Conservation (phyloP, 2,888 invertebrate species). For the Ellobium chinense region DNA sequence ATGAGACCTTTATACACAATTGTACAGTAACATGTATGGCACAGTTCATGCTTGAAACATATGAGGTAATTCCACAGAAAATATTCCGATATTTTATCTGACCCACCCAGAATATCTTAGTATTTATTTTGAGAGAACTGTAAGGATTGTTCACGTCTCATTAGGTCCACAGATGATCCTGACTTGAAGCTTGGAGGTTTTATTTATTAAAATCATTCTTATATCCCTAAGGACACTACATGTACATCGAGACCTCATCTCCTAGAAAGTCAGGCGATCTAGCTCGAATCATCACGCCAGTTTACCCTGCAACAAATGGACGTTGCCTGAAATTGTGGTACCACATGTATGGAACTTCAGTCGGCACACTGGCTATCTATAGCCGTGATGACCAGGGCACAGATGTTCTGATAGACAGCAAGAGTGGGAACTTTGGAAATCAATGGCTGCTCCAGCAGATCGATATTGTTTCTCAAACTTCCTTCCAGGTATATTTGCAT, state of each 20-base stretch:
- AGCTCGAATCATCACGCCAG: conserved; percentile 71
- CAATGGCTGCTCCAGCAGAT: conserved; percentile 65
- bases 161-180: no score
- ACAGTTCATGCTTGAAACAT: no score
- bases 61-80: no score
- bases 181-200: no score
- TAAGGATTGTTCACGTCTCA: no score
- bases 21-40: no score
- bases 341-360: conserved; percentile 59
- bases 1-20: no score
- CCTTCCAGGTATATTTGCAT: conserved; percentile 53
- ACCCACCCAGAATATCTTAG: no score
- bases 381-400: conserved; percentile 33
- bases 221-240: conserved; percentile 53
- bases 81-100: no score
- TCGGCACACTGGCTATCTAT: conserved; percentile 64
- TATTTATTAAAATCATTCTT: neutral
- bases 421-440: conserved; percentile 63
- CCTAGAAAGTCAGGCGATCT: conserved; percentile 82
- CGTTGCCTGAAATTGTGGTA: conserved; percentile 67
- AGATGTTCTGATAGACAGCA: conserved; percentile 59
- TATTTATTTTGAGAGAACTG: no score
- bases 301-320: conserved; percentile 48
- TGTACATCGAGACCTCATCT: conserved; percentile 77
- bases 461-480: conserved; percentile 48